Conservation (phyloP, 2,113 vertebrate species). For the Protomyctophum bolini region DNA sequence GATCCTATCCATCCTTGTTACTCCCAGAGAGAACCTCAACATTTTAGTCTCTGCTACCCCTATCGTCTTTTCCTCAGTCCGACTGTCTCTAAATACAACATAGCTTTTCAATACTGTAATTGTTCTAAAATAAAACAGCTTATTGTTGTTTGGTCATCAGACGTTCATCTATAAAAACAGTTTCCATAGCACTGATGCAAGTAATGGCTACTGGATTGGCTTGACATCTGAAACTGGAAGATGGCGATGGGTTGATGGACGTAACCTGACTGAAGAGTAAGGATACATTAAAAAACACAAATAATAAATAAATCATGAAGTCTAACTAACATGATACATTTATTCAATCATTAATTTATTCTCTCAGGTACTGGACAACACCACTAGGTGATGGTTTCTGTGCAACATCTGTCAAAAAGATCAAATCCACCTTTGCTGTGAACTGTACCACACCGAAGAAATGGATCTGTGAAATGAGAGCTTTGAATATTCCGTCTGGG, state of each 20-base stretch:
- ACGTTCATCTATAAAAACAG: background rate
- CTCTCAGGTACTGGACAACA: background rate
- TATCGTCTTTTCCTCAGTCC: too few species aligned
- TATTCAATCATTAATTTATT: background rate
- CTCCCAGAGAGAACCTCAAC: too few species aligned
- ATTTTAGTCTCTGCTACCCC: too few species aligned
- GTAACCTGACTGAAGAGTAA: background rate
- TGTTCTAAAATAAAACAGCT: background rate
- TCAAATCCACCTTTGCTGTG: background rate
- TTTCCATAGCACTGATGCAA: background rate
- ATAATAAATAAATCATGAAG: background rate
- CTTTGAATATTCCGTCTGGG: background rate
- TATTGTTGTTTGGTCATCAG: background rate
- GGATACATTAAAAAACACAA: background rate
- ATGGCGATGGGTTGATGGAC: constrained; percentile 10
- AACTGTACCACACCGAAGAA: background rate
- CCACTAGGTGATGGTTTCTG: background rate
- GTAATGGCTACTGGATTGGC: constrained; percentile 11
- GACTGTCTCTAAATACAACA: too few species aligned
- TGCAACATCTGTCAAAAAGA: background rate
- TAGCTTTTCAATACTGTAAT: too few species aligned
- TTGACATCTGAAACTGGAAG: background rate
- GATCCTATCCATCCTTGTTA: too few species aligned
- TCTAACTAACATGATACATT: background rate
- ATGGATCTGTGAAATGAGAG: constrained; percentile 11